Conservation (phyloP, 2,888 invertebrate species). For the Drosophila quinaria region DNA sequence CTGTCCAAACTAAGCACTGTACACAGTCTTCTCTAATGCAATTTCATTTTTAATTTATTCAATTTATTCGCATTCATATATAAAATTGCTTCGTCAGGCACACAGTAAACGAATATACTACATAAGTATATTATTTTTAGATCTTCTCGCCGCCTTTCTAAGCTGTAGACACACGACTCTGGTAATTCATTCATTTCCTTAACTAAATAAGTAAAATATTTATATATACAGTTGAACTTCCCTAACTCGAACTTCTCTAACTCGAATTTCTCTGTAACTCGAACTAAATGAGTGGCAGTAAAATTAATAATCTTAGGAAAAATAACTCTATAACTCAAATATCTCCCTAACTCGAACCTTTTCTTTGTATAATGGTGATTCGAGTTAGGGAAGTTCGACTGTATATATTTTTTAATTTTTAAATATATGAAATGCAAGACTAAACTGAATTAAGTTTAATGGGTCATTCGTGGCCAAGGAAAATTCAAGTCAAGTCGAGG, state of each 20-base stretch:
- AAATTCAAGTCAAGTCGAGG: constrained; percentile 4
- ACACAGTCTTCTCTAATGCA: constrained; percentile 2
- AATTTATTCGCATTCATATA: constrained; percentile 30
- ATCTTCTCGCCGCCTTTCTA: neutral
- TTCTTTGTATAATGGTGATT: too few species aligned
- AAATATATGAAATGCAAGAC: constrained; percentile 6
- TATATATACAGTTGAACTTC: too few species aligned
- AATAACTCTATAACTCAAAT: too few species aligned
- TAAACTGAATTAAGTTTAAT: constrained; percentile 27
- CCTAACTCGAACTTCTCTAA: too few species aligned
- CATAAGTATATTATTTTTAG: constrained; percentile 8
- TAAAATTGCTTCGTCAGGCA: constrained; percentile 15
- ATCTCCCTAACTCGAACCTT: too few species aligned
- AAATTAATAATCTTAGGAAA: too few species aligned
- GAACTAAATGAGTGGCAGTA: too few species aligned
- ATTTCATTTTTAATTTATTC: constrained; percentile 23
- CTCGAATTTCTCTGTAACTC: too few species aligned
- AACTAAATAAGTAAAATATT: constrained; percentile 7
- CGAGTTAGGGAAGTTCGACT: too few species aligned
- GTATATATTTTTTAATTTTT: neutral
- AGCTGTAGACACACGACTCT: constrained; percentile 3
- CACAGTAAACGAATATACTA: neutral
- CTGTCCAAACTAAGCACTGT: neutral
- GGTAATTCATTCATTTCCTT: constrained; percentile 19
- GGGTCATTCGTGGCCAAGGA: constrained; percentile 36